Evolutionary conservation across 2,797 vertebrate genomes (phyloP).

Genomic region (Orestias chungarensis): DNA sequence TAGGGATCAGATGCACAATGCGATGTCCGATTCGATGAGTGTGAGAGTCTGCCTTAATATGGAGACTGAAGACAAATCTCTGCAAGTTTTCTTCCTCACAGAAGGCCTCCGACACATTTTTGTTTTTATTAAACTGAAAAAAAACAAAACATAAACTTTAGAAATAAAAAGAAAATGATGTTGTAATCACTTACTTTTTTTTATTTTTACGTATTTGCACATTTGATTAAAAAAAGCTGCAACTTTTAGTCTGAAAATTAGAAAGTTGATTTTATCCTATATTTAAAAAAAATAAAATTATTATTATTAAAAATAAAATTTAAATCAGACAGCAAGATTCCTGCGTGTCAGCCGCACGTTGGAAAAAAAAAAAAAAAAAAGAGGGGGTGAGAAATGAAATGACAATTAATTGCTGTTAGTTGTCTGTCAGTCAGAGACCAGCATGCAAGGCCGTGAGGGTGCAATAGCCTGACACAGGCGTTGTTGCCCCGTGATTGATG

Average conservation of each 20-base stretch:
- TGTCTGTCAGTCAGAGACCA: slow-evolving; percentile 69
- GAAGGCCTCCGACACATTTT: slow-evolving; percentile 41
- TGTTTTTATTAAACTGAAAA: slow-evolving; percentile 8
- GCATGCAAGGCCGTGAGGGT: slow-evolving; percentile 67
- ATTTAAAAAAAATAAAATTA: too few relatives aligned
- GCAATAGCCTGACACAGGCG: slow-evolving; percentile 70
- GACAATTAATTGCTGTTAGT: slow-evolving; percentile 76
- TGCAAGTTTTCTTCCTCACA: slow-evolving; percentile 37
- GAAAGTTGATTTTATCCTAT: background rate
- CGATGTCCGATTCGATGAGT: background rate
- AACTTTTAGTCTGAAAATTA: background rate
- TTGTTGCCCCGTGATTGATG: slow-evolving; percentile 82
- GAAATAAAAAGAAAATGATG: background rate
- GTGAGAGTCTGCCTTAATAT: background rate
- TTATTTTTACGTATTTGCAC: background rate
- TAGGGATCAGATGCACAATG: slow-evolving; percentile 8
- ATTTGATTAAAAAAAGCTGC: background rate
- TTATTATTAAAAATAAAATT: too few relatives aligned
- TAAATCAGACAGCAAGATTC: slow-evolving; percentile 22
- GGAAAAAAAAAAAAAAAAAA: background rate
- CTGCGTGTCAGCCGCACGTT: slow-evolving; percentile 42
- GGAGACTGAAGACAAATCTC: slow-evolving; percentile 22
- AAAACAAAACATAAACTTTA: too few relatives aligned
- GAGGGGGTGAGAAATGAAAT: slow-evolving; percentile 56
- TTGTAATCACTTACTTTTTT: background rate